phyloP scores from a whole-genome alignment of 1,140 invertebrate genomes.

The Caenorhabditis tropicalis region DNA sequence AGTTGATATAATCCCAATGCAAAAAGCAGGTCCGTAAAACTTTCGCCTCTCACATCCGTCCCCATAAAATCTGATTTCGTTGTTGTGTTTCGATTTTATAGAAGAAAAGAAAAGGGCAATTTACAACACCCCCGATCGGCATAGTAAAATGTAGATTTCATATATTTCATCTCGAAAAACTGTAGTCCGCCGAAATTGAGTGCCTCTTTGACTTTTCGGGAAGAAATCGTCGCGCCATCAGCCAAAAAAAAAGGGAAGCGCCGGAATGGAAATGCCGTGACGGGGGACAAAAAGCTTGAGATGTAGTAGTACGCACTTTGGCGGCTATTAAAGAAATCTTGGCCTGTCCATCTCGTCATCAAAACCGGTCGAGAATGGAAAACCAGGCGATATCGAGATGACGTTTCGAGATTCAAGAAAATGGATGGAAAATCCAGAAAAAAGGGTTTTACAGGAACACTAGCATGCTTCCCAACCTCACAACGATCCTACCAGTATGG shows the following conservation, averaged over 20 bases:
- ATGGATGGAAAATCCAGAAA: neutral
- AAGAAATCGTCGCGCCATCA: neutral
- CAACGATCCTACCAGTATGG: slow-evolving; percentile 49
- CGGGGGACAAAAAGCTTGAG: slow-evolving; percentile 29
- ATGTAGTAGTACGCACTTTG: slow-evolving; percentile 42
- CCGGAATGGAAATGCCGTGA: slow-evolving; percentile 8
- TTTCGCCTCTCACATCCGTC: slow-evolving; percentile 21
- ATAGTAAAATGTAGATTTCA: slow-evolving; percentile 40
- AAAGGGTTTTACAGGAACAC: slow-evolving; percentile 38
- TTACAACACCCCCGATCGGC: slow-evolving; percentile 31
- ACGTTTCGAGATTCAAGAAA: slow-evolving; percentile 11
- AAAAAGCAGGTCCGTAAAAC: slow-evolving; percentile 30
- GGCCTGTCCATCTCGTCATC: slow-evolving; percentile 18
- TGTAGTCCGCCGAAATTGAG: neutral
- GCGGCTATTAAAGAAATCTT: slow-evolving; percentile 41
- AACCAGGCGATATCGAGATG: slow-evolving; percentile 29
- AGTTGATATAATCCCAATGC: neutral
- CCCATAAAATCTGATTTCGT: slow-evolving; percentile 33
- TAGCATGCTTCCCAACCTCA: slow-evolving; percentile 43
- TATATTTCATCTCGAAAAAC: neutral
- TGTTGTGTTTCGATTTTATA: slow-evolving; percentile 31
- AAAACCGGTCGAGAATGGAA: slow-evolving; percentile 7
- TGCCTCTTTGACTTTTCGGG: slow-evolving; percentile 3
- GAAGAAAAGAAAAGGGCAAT: slow-evolving; percentile 37
- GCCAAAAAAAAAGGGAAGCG: neutral